Evolutionary conservation across 2,888 invertebrate genomes (phyloP), one percentile per base, ranked within the genome.

Genomic region (Drosophila flavopinicola): DNA sequence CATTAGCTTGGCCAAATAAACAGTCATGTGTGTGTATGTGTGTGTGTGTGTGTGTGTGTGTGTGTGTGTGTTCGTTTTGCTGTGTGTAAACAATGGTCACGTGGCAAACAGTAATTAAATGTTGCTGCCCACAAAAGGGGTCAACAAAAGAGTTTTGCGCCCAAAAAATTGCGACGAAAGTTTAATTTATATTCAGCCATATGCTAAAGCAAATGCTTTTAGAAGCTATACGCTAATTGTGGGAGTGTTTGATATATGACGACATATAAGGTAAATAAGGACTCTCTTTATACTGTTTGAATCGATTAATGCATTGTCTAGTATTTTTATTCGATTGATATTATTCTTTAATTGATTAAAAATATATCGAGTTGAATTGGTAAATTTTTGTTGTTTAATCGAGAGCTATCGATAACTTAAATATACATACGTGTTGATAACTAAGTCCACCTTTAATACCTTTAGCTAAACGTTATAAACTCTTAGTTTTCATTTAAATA

Each of bases 1-100:
- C 82, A 79, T 79, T 79, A 86, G 82, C 78, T 65, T 87, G 69
- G 66, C 60, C 69, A 79, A 79, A 79, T 64, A 85, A 70, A 67
- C 65, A 27, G 23, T 38, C 37, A 54, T 15, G 29, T 37, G 37
- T 33, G 3, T 39, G 41, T 1, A n/a, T n/a, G 11, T 5, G 24
- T 10, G 25, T 23, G 33, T 30, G 35, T 6, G 29, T 11, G 33
- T 10, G 63, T 15, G 29, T 4, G 33, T n/a, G 38, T 25, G 11
- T 11, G 32, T 32, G 10, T 38, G 42, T 41, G 32, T 56, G 52
- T 39, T 45, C 45, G 35, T 11, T 11, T 15, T 15, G 39, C 38
- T 57, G 51, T 76, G 60, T 69, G 35, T 60, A 59, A 72, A 65
- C 57, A 76, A 44, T 60, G 25, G 52, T 61, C 78, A 77, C 85